Conservation (phyloP, 2,113 vertebrate genomes). For the Bos javanicus region DNA sequence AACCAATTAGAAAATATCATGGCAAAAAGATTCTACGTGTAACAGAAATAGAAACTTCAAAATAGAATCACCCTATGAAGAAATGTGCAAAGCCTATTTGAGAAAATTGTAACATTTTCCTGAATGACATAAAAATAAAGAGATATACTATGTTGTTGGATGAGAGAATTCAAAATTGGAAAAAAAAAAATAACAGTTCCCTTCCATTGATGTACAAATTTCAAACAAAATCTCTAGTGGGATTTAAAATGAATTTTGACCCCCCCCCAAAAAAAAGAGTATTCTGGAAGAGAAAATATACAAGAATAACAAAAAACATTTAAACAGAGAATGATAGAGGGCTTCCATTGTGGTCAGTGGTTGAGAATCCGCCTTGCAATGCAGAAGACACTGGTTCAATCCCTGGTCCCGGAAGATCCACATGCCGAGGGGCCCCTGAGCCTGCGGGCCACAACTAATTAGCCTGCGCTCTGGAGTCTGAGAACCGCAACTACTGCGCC, state of each 20-base stretch:
- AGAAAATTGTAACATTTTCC: not conserved
- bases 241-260: not conserved
- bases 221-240: not conserved
- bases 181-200: not conserved
- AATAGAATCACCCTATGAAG: not conserved
- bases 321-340: not conserved
- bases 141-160: not conserved
- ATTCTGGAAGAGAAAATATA: not conserved
- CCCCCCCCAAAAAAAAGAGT: not conserved
- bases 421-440: not conserved
- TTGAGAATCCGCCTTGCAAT: not conserved
- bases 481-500: not conserved
- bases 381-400: not conserved
- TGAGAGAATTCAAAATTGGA: not conserved
- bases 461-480: not conserved
- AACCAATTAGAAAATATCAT: not conserved
- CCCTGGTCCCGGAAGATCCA: not conserved
- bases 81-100: not conserved
- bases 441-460: not conserved
- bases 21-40: not conserved
- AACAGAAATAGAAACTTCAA: not conserved
- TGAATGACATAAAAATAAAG: not conserved
- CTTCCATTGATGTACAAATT: not conserved
- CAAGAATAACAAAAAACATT: not conserved
- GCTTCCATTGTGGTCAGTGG: not conserved